Evolutionary conservation across 2,113 vertebrate genomes (phyloP).

Genomic region (Siphamia tubifer): DNA sequence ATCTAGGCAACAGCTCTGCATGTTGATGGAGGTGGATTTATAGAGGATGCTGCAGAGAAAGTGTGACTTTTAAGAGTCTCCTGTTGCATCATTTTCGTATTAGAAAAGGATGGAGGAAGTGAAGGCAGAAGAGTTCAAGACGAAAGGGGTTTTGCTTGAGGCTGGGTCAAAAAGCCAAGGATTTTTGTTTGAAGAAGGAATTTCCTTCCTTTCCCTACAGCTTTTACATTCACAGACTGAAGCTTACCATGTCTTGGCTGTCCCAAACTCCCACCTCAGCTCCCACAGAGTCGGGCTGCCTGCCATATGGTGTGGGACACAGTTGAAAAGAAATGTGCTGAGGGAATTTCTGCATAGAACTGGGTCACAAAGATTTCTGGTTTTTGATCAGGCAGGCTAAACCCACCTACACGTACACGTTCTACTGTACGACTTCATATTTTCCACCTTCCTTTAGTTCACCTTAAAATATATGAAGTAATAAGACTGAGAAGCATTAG

Average conservation of each 20-base stretch:
- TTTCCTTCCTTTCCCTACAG: constrained; percentile 24
- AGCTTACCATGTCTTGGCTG: constrained; percentile 37
- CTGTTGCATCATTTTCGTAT: constrained; percentile 35
- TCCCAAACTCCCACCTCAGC: constrained; percentile 39
- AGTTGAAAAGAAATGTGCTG: constrained; percentile 28
- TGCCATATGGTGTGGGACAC: constrained; percentile 50
- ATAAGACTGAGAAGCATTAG: not conserved
- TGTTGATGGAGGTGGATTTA: constrained; percentile 47
- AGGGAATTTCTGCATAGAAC: constrained; percentile 53
- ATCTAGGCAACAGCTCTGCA: constrained; percentile 69
- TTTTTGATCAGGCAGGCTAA: not conserved
- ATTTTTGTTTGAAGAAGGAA: constrained; percentile 1
- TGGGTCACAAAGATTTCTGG: constrained; percentile 47
- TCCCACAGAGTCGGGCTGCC: constrained; percentile 48
- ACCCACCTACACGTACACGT: not conserved
- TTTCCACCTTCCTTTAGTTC: not conserved
- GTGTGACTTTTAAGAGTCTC: constrained; percentile 61
- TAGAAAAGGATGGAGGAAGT: not conserved
- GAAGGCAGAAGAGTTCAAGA: too few species aligned
- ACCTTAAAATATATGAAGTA: not conserved
- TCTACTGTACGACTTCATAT: not conserved
- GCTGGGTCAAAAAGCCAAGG: not conserved
- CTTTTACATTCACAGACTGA: constrained; percentile 1
- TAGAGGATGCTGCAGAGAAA: constrained; percentile 58
- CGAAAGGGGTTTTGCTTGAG: not conserved